These are phyloP conservation scores for Scartelaos histophorus DNA, from an alignment of 2,113 vertebrate genomes.

Conservation along the genomic window DNA sequence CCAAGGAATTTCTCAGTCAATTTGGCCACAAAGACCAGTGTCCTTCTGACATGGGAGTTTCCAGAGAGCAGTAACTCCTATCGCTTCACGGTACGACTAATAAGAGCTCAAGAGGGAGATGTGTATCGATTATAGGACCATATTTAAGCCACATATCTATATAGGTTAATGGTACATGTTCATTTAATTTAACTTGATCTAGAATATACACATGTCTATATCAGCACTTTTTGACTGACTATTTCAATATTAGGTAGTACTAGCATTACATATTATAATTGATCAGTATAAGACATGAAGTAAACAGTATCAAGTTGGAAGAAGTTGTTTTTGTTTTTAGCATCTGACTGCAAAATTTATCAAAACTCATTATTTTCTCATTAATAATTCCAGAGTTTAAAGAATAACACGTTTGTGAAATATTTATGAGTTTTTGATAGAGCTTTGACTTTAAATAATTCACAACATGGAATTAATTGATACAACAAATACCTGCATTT, in stretches of 20 bases:
- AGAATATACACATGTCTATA: no score
- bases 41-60: constrained; percentile 96
- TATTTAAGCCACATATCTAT: no score
- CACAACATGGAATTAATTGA: not conserved
- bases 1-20: constrained; percentile 98
- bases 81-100: constrained; percentile 86
- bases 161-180: no score
- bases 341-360: not conserved
- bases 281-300: no score
- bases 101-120: no score
- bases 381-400: not conserved
- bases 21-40: constrained; percentile 93
- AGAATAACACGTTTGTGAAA: not conserved
- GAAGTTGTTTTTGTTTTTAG: not conserved
- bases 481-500: not conserved
- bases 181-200: no score
- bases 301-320: no score
- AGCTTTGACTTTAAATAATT: not conserved
- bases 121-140: no score
- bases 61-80: constrained; percentile 89
- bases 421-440: not conserved
- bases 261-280: no score
- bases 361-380: not conserved
- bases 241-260: no score
- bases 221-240: no score